phyloP scores from a whole-genome alignment of 2,113 vertebrate species.

The Hippolais icterina region DNA sequence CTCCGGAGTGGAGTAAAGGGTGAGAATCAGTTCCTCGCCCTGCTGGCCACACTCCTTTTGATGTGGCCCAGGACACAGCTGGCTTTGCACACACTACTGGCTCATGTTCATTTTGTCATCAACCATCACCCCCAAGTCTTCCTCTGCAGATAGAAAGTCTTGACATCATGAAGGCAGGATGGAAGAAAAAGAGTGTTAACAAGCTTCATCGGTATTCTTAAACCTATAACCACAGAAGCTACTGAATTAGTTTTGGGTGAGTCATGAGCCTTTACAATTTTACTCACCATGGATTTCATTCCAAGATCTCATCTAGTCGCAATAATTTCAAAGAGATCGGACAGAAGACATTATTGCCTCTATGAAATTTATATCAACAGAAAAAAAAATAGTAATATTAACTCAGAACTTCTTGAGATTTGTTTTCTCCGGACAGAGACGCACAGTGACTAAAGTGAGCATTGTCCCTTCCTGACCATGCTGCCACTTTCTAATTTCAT shows the following conservation, averaged over 20 bases:
- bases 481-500: neutral
- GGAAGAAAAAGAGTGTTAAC: neutral
- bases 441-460: fast-evolving
- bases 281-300: neutral
- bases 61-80: fast-evolving
- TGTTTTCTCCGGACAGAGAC: neutral
- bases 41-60: neutral
- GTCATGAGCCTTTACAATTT: neutral
- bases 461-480: neutral
- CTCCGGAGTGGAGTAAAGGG: neutral
- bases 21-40: neutral
- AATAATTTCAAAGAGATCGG: neutral
- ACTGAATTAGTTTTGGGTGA: neutral
- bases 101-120: neutral
- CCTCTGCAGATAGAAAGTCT: neutral
- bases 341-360: neutral
- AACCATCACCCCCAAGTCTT: neutral
- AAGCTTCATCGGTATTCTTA: neutral
- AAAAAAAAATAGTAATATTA: neutral
- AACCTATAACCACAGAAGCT: neutral
- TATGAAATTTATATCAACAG: neutral
- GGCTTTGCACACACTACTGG: neutral
- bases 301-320: neutral
- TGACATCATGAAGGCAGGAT: neutral
- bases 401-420: neutral